Percentiles rank a stretch among this genome's conserved stretches.
These are phyloP conservation scores for Netta rufina DNA, from an alignment of 2,797 vertebrate species.

Conservation along the genomic window DNA sequence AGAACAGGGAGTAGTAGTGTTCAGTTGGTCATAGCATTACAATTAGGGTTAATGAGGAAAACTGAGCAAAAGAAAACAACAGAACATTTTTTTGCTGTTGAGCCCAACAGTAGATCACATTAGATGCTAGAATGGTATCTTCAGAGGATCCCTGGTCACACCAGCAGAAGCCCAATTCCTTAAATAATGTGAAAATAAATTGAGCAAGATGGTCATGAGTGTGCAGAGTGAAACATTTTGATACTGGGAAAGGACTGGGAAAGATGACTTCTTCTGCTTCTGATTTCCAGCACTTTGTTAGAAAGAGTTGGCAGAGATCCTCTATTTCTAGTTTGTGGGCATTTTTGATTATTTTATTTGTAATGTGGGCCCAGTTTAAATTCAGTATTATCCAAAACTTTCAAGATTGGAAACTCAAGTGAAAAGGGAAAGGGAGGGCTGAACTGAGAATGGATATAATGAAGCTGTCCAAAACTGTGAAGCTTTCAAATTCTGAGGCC, in stretches of 20 bases:
- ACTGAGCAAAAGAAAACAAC: slow-evolving; percentile 50
- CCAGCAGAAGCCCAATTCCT: slow-evolving; percentile 37
- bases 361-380: background rate
- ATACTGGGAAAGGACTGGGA: background rate
- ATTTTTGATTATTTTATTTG: background rate
- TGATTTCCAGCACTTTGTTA: background rate
- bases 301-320: background rate
- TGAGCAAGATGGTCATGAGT: slow-evolving; percentile 27
- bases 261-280: slow-evolving; percentile 41
- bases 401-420: background rate
- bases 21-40: slow-evolving; percentile 37
- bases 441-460: background rate
- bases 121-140: background rate
- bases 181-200: slow-evolving; percentile 63
- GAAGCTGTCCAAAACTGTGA: background rate
- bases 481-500: background rate
- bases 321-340: background rate
- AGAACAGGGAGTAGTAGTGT: slow-evolving; percentile 36
- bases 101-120: slow-evolving; percentile 14
- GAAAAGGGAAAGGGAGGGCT: background rate
- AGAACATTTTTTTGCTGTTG: background rate
- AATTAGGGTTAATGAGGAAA: slow-evolving; percentile 59
- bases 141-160: slow-evolving; percentile 4
- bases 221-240: slow-evolving; percentile 27
- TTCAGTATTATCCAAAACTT: background rate